phyloP scores from a whole-genome alignment of 2,888 invertebrate species.

The Mystacides longicornis region DNA sequence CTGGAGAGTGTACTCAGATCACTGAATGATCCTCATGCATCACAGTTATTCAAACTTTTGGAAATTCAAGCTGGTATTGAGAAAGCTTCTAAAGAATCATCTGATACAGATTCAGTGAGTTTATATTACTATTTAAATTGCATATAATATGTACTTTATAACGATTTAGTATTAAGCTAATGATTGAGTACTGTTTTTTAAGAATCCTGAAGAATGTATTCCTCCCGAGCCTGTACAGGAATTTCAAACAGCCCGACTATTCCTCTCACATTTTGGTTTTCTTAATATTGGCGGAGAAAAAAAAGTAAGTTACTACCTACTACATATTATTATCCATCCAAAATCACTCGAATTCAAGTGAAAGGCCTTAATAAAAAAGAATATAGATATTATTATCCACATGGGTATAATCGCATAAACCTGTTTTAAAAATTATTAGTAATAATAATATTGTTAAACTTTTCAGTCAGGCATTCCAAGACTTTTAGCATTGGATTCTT shows the following conservation, averaged over 20 bases:
- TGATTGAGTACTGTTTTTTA: slow-evolving; percentile 1
- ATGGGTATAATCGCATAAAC: no score
- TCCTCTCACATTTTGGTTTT: slow-evolving; percentile 93
- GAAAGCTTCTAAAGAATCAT: slow-evolving; percentile 44
- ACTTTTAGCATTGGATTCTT: slow-evolving; percentile 65
- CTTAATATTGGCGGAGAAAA: slow-evolving; percentile 55
- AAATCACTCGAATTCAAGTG: no score
- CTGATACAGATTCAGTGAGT: slow-evolving; percentile 19
- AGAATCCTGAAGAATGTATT: slow-evolving; percentile 63
- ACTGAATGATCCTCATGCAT: slow-evolving; percentile 49
- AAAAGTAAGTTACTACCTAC: slow-evolving; percentile 38
- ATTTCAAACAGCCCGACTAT: slow-evolving; percentile 91
- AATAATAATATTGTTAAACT: no score
- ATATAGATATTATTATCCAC: no score
- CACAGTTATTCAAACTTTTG: slow-evolving; percentile 63
- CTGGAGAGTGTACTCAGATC: slow-evolving; percentile 69
- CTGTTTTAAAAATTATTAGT: no score
- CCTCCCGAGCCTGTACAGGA: slow-evolving; percentile 81
- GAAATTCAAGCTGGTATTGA: slow-evolving; percentile 61
- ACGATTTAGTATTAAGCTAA: neutral
- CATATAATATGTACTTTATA: neutral
- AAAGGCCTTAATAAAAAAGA: no score
- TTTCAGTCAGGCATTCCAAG: slow-evolving; percentile 42
- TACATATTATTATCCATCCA: no score
- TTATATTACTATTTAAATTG: neutral